phyloP scores from a whole-genome alignment of 2,113 vertebrate species.

The Phalacrocorax carbo region DNA sequence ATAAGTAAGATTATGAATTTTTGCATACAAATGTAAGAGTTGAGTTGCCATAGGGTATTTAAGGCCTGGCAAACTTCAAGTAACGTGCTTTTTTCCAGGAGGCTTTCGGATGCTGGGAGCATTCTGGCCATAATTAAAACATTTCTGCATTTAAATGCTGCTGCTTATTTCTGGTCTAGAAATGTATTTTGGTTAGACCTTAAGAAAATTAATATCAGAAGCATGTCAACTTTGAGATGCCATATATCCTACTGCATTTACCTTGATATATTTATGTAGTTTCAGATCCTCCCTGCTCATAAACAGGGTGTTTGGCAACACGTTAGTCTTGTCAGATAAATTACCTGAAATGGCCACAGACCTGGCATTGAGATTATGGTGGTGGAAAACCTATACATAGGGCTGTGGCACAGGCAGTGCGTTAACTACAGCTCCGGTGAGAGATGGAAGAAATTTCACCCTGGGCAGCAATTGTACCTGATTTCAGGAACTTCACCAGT shows the following conservation, averaged over 20 bases:
- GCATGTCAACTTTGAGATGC: not conserved
- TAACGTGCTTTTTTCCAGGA: not conserved
- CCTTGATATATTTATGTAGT: not conserved
- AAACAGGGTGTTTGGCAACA: not conserved
- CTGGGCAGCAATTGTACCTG: not conserved
- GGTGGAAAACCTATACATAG: not conserved
- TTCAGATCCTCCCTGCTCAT: not conserved
- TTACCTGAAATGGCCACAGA: not conserved
- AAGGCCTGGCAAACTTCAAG: not conserved
- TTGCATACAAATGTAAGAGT: not conserved
- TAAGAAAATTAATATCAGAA: not conserved
- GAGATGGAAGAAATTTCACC: not conserved
- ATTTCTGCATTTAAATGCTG: not conserved
- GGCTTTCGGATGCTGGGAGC: not conserved
- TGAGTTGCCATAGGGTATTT: constrained; percentile 3
- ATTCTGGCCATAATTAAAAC: not conserved
- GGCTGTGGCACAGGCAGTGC: not conserved
- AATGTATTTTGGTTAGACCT: not conserved
- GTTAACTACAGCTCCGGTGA: not conserved
- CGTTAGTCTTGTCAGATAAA: not conserved
- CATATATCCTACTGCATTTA: not conserved
- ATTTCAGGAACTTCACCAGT: not conserved
- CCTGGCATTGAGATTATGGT: not conserved
- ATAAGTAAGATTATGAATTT: constrained; percentile 25
- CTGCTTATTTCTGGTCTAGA: not conserved